Percentiles rank a stretch among this genome's conserved stretches.
These are phyloP conservation scores for Aphaenogaster ashmeadi DNA, from an alignment of 1,140 invertebrate genomes.

Conservation along the genomic window DNA sequence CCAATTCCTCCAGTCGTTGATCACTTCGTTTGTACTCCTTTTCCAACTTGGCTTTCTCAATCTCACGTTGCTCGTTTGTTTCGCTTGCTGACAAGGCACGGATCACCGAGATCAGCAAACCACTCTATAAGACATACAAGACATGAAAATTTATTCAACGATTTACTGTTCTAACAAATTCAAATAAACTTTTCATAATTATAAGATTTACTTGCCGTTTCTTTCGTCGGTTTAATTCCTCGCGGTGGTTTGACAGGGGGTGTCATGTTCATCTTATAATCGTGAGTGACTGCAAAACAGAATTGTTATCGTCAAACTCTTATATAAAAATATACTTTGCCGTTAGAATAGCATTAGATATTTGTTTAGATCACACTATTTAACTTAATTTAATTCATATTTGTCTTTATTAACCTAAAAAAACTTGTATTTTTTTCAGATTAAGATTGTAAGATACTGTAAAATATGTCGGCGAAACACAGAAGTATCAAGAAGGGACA, in stretches of 20 bases:
- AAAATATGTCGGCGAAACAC: no score
- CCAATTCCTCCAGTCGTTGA: slow-evolving; percentile 94
- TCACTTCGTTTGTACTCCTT: slow-evolving; percentile 97
- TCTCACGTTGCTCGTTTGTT: slow-evolving; percentile 97
- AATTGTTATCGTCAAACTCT: no score
- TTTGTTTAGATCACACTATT: background rate
- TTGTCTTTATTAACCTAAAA: background rate
- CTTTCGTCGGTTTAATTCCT: slow-evolving; percentile 93
- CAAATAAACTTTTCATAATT: background rate
- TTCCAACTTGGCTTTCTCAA: slow-evolving; percentile 97
- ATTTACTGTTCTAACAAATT: slow-evolving; percentile 61
- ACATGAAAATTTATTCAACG: slow-evolving; percentile 13
- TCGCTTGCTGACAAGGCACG: slow-evolving; percentile 96
- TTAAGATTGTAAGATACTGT: no score
- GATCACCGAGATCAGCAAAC: slow-evolving; percentile 97
- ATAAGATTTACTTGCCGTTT: slow-evolving; percentile 89
- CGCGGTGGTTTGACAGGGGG: slow-evolving; percentile 93
- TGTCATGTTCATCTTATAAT: slow-evolving; percentile 66
- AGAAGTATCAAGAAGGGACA: no score
- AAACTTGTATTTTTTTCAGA: no score
- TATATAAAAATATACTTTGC: no score
- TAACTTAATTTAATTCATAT: slow-evolving; percentile 36
- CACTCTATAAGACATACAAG: slow-evolving; percentile 89
- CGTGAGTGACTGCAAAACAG: background rate
- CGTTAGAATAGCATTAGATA: background rate